These are phyloP conservation scores for Pseudanteris insignis DNA, from an alignment of 2,888 invertebrate genomes.

Conservation along the genomic window DNA sequence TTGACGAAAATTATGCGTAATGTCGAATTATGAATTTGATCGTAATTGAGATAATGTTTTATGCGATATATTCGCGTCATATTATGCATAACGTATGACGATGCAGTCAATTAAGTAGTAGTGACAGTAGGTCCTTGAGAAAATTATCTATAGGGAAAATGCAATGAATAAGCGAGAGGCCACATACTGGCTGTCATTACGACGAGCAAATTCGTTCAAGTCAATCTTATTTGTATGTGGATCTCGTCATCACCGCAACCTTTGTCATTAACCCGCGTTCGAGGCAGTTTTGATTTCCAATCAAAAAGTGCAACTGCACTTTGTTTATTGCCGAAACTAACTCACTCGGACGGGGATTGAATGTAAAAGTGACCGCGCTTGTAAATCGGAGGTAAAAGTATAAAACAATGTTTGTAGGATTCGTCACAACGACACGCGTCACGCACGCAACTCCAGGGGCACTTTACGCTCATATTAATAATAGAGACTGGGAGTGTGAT, in stretches of 20 bases:
- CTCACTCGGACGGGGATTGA: too few relatives aligned
- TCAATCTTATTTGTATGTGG: too few relatives aligned
- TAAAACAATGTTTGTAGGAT: conserved; percentile 61
- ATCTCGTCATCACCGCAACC: too few relatives aligned
- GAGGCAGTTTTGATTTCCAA: too few relatives aligned
- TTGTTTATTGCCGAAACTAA: too few relatives aligned
- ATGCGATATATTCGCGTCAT: conserved; percentile 24
- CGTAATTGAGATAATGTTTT: conserved; percentile 33
- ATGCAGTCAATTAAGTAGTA: conserved; percentile 55
- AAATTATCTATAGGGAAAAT: conserved; percentile 46
- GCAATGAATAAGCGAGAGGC: conserved; percentile 55
- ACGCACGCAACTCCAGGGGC: conserved; percentile 75
- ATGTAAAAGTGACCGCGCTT: too few relatives aligned
- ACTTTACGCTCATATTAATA: conserved; percentile 69
- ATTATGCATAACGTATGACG: conserved; percentile 36
- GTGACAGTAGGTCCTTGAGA: conserved; percentile 54
- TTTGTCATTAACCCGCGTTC: too few relatives aligned
- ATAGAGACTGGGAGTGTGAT: conserved; percentile 73
- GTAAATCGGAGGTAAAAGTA: background rate
- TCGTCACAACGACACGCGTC: conserved; percentile 75
- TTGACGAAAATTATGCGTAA: too few relatives aligned
- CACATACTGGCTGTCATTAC: too few relatives aligned
- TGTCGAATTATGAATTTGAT: too few relatives aligned
- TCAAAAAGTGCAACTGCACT: too few relatives aligned
- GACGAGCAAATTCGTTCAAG: too few relatives aligned